Conservation (phyloP, 1,140 invertebrate species). For the Macrobrachium rosenbergii region DNA sequence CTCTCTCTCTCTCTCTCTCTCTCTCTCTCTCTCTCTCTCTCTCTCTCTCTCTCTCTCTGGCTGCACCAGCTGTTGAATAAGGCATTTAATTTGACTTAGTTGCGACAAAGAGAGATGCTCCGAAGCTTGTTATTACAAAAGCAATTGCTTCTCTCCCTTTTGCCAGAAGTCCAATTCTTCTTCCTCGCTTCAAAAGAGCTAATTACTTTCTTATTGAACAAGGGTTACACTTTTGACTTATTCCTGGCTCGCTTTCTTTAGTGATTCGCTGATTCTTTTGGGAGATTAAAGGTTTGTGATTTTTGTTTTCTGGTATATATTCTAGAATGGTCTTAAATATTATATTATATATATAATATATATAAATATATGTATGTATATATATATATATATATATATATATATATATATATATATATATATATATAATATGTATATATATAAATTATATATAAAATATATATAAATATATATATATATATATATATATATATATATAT, state of each 20-base stretch:
- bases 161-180: no score
- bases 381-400: constrained; percentile 12
- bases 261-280: no score
- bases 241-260: neutral
- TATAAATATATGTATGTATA: neutral
- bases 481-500: constrained; percentile 16
- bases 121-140: no score
- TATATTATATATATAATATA: constrained; percentile 5
- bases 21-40: constrained; percentile 5
- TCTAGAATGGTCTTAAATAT: neutral
- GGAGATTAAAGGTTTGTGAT: neutral
- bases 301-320: neutral
- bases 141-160: no score
- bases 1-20: constrained; percentile 16
- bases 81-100: no score
- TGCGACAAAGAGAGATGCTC: no score
- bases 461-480: constrained; percentile 17
- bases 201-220: no score
- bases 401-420: constrained; percentile 22
- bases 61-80: no score
- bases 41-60: constrained; percentile 5
- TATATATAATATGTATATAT: constrained; percentile 15
- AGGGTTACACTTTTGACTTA: no score
- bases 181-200: no score
- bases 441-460: neutral